A percentile compares a stretch with the other conserved stretches of the same genome.
These are phyloP conservation scores for Ormyrus nitidulus DNA, from an alignment of 2,888 invertebrate genomes.

Conservation along the genomic window DNA sequence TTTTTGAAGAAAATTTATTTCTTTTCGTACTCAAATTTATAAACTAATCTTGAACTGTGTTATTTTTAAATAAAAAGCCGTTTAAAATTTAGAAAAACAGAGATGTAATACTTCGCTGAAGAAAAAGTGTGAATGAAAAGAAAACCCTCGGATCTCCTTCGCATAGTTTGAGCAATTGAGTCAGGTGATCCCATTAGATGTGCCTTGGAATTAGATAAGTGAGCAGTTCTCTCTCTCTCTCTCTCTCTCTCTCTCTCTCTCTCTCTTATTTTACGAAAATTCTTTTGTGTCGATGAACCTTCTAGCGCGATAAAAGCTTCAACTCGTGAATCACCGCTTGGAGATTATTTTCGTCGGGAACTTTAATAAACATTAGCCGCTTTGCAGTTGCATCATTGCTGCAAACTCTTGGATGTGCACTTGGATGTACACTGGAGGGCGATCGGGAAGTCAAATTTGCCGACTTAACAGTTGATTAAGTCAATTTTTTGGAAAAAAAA, in stretches of 20 bases:
- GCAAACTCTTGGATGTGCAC: neutral
- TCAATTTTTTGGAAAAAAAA: no score
- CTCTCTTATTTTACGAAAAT: conserved; percentile 43
- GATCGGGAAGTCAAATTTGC: no score
- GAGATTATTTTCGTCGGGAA: conserved; percentile 28
- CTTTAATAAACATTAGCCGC: conserved; percentile 18
- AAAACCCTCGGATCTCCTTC: neutral
- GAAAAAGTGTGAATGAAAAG: neutral
- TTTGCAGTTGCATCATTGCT: neutral
- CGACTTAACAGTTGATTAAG: no score
- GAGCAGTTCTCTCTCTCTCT: neutral
- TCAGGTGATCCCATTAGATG: neutral
- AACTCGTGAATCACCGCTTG: conserved; percentile 1
- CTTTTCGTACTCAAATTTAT: no score
- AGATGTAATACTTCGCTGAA: no score
- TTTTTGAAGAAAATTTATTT: no score
- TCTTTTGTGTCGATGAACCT: conserved; percentile 44
- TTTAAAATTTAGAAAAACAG: no score
- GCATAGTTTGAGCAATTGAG: neutral
- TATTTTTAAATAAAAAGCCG: no score
- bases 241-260: neutral
- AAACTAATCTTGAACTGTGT: no score
- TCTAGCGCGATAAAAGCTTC: neutral
- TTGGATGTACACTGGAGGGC: no score
- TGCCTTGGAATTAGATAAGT: conserved; percentile 9